phyloP scores from a whole-genome alignment of 2,888 invertebrate genomes.

The Drosophila barbarae region DNA sequence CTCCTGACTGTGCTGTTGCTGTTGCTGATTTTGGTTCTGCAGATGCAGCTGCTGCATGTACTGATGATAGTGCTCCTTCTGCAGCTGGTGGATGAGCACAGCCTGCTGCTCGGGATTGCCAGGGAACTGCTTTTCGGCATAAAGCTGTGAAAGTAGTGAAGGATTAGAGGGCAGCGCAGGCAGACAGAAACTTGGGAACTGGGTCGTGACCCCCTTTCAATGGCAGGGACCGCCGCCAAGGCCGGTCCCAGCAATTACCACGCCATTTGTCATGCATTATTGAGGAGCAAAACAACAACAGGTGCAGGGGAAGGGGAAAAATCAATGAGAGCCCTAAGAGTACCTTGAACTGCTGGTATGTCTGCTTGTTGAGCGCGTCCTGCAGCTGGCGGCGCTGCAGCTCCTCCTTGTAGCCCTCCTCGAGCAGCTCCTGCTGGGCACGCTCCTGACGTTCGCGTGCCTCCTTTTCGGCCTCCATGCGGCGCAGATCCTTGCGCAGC shows the following conservation, averaged over 20 bases:
- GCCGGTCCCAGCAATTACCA: constrained; percentile 22
- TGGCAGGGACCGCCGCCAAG: constrained; percentile 6
- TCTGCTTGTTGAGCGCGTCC: constrained; percentile 97
- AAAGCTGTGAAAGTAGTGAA: constrained; percentile 81
- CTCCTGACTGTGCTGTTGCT: constrained; percentile 22
- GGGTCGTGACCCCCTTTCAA: constrained; percentile 56
- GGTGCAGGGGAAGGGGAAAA: constrained; percentile 33
- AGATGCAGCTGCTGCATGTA: constrained; percentile 95
- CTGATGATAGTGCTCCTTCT: constrained; percentile 99
- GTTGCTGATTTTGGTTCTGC: constrained; percentile 54
- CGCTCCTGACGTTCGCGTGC: constrained; percentile 66
- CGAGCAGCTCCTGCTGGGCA: constrained; percentile 70
- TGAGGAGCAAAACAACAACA: constrained; percentile 55
- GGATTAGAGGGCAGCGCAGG: constrained; percentile 3
- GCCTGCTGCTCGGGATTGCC: constrained; percentile 95
- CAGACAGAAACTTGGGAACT: constrained; percentile 19
- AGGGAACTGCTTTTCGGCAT: constrained; percentile 96
- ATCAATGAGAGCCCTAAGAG: constrained; percentile 4
- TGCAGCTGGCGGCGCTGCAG: constrained; percentile 87
- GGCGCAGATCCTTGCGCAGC: constrained; percentile 81
- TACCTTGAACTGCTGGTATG: constrained; percentile 90
- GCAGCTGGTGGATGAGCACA: constrained; percentile 93
- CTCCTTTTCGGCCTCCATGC: constrained; percentile 74
- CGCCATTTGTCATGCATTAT: constrained; percentile 44
- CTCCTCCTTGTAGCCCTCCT: constrained; percentile 77